phyloP scores from a whole-genome alignment of 2,113 vertebrate genomes.

The Pantherophis guttatus region DNA sequence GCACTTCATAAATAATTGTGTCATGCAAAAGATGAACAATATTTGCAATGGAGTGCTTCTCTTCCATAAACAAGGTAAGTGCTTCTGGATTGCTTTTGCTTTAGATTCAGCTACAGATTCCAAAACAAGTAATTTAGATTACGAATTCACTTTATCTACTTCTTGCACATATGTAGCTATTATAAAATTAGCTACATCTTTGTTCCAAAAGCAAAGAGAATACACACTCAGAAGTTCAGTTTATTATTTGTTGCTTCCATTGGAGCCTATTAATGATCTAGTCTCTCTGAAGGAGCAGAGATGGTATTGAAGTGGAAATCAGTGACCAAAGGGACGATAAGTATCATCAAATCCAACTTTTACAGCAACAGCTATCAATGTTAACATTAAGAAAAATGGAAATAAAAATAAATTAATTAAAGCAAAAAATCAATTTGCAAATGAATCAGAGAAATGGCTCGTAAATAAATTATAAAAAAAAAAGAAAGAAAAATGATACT shows the following conservation, averaged over 20 bases:
- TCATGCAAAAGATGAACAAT: slow-evolving; percentile 32
- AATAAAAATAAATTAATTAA: background rate
- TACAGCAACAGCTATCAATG: too few species aligned
- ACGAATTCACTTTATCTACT: background rate
- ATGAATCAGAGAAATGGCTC: background rate
- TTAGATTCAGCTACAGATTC: background rate
- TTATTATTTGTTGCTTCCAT: background rate
- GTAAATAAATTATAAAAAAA: background rate
- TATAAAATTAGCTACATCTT: background rate
- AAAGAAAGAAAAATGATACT: background rate
- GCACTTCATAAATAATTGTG: slow-evolving; percentile 61
- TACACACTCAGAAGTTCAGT: background rate
- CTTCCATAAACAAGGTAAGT: slow-evolving; percentile 24
- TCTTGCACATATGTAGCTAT: background rate
- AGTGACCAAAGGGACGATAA: too few species aligned
- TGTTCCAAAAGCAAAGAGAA: background rate
- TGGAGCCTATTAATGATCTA: too few species aligned
- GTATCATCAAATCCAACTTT: too few species aligned
- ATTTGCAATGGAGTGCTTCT: slow-evolving; percentile 26
- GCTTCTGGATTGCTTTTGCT: background rate
- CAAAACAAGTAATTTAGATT: background rate
- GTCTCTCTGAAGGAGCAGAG: too few species aligned
- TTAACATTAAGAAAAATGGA: background rate
- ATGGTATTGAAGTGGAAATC: too few species aligned
- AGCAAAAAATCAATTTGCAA: background rate